These are phyloP conservation scores for Notothenia rossii DNA, from an alignment of 2,113 vertebrate species.

Conservation along the genomic window DNA sequence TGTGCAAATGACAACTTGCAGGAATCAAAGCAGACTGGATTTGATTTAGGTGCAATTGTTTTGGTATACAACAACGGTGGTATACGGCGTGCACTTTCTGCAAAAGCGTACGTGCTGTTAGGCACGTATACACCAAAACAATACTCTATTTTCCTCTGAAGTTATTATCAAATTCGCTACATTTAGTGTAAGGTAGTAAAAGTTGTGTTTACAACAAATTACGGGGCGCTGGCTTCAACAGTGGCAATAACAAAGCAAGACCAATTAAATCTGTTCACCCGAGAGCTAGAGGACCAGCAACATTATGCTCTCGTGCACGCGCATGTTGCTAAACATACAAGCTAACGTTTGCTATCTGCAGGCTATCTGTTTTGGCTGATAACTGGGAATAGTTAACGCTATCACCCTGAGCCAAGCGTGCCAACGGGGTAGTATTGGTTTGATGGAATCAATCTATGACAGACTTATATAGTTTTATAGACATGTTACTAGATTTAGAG, in stretches of 20 bases:
- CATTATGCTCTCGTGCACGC: constrained; percentile 29
- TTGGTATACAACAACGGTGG: background rate
- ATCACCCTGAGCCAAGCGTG: fast-evolving
- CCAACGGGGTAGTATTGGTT: fast-evolving
- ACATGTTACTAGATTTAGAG: fast-evolving
- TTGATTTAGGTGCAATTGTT: background rate
- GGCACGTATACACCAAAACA: constrained; percentile 39
- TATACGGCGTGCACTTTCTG: background rate
- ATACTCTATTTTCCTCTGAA: background rate
- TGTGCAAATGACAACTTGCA: background rate
- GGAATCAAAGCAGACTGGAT: too few species aligned
- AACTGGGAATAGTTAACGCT: background rate
- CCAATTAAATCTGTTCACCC: background rate
- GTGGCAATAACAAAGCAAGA: fast-evolving
- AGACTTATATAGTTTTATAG: fast-evolving
- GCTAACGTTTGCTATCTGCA: constrained; percentile 17
- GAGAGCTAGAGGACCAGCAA: background rate
- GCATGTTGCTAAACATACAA: constrained; percentile 40
- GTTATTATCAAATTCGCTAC: background rate
- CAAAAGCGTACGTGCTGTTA: constrained; percentile 18
- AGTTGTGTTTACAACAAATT: background rate
- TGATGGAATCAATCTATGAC: fast-evolving
- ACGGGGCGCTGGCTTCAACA: background rate
- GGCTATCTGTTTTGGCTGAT: background rate
- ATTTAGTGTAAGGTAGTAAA: background rate